A percentile compares a stretch with the other conserved stretches of the same genome.
Evolutionary conservation across 2,113 vertebrate species (phyloP).

Genomic region (Brachionichthys hirsutus): DNA sequence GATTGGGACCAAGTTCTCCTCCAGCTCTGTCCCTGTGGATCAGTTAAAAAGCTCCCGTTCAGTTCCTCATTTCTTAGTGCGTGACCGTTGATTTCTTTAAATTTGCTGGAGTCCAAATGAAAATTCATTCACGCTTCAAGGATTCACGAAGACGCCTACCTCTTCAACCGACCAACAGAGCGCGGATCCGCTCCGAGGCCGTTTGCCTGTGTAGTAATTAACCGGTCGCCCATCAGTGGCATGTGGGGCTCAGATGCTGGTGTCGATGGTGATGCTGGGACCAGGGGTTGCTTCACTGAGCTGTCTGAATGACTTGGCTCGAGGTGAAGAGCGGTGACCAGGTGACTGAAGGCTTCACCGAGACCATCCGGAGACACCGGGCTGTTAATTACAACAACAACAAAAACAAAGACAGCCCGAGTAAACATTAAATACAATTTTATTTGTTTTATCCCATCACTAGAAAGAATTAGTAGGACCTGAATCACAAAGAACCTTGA

Average conservation of each 20-base stretch:
- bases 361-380: background rate
- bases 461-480: too few species aligned
- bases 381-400: conserved; percentile 16
- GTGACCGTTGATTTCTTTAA: too few species aligned
- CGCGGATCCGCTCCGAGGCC: background rate
- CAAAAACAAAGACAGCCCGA: too few species aligned
- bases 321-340: background rate
- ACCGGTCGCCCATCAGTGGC: background rate
- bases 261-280: background rate
- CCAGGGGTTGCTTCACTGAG: background rate
- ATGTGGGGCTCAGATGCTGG: background rate
- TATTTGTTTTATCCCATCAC: too few species aligned
- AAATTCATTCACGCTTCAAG: background rate
- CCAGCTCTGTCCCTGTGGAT: conserved; percentile 11
- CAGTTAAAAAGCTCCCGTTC: background rate
- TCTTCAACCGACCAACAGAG: conserved; percentile 10
- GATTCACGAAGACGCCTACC: conserved; percentile 15
- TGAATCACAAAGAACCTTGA: too few species aligned
- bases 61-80: background rate
- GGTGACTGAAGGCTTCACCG: background rate
- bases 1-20: background rate
- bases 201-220: background rate
- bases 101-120: too few species aligned
- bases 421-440: too few species aligned
- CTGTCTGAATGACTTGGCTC: background rate